These are phyloP conservation scores for Paramisgurnus dabryanus DNA, from an alignment of 2,113 vertebrate species.

Conservation along the genomic window DNA sequence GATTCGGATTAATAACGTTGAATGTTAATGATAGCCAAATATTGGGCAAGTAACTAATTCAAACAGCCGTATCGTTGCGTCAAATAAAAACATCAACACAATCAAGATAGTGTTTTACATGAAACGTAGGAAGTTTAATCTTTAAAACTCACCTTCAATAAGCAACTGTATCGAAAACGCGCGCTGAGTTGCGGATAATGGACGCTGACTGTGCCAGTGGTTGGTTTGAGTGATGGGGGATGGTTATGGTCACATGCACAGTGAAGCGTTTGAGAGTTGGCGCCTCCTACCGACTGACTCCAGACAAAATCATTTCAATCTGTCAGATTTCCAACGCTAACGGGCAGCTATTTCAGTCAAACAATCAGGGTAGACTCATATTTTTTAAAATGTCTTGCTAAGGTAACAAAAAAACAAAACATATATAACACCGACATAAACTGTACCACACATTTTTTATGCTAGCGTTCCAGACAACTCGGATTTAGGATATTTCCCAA, in stretches of 20 bases:
- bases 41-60: neutral
- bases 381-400: no score
- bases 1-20: no score
- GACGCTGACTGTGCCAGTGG: neutral
- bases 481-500: no score
- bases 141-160: slow-evolving; percentile 7
- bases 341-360: no score
- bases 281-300: slow-evolving; percentile 8
- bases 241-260: neutral
- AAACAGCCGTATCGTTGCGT: neutral
- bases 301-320: neutral
- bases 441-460: no score
- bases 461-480: no score
- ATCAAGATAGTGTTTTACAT: neutral
- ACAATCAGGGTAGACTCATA: no score
- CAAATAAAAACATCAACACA: neutral
- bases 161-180: neutral
- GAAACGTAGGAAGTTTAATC: neutral
- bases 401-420: no score
- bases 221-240: slow-evolving; percentile 2
- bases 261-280: neutral
- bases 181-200: neutral
- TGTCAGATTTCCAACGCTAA: no score
- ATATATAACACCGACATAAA: no score
- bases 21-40: no score